Evolutionary conservation across 2,888 invertebrate species (phyloP), one percentile per base, ranked within the genome.

Genomic region (Luffia ferchaultella): DNA sequence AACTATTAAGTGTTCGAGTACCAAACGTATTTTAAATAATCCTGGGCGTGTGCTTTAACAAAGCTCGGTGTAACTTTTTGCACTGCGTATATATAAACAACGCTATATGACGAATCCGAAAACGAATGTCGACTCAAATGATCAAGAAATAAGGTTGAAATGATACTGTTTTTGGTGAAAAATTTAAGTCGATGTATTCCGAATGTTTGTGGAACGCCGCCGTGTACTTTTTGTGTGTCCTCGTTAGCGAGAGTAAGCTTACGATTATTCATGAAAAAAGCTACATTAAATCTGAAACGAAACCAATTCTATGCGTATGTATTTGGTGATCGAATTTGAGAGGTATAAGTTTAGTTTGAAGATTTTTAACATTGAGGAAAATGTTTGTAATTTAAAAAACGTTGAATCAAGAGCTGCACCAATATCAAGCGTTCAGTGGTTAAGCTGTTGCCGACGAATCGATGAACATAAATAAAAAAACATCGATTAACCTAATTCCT

Each of bases 11-110:
- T 7, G 12, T 30, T 30, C 30, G 30, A 30, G 12, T 7, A 12
- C 5, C 30, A 30, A 30, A 30, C 45, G 60, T 57, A 59, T 61
- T 66, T 65, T 58, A 62, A 64, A 63, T 73, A 73, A 75, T 73
- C 70, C 70, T 65, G 59, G 61, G 70, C 65, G 65, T 70, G 66
- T 70, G 70, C 68, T 70, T 72, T 71, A 75, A 75, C 74, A 72
- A 75, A 74, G 70, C 73, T 68, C 64, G 62, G 65, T 64, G 62
- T 62, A 70, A 74, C 66, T 76, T 76, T 76, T 75, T 74, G 66
- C 67, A 68, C 66, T 50, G 67, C 64, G 60, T 65, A 62, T 63
- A 60, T 64, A 68, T 68, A 73, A 75, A 73, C 72, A 73, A 68
- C 57, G 20, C 18, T 16, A 46, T 56, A 55, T 57, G 55, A 54